Evolutionary conservation across 2,113 vertebrate genomes (phyloP).

Genomic region (Forbesichthys papilliferus): DNA sequence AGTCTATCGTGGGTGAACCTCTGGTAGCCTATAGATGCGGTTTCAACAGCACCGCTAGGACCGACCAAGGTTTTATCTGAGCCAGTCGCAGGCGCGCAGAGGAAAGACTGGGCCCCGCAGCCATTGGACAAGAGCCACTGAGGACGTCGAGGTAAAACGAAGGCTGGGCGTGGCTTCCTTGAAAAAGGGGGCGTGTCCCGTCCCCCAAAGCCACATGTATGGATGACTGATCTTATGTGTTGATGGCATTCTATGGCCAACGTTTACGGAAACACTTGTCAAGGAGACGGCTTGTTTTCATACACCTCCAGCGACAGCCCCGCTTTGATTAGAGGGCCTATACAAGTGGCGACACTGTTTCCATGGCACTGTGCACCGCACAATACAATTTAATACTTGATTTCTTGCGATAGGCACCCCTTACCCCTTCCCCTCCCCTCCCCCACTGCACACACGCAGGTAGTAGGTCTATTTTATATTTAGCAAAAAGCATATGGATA

Average conservation of each 20-base stretch:
- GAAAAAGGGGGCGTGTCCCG: constrained; percentile 8
- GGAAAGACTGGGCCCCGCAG: constrained; percentile 33
- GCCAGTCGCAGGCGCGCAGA: constrained; percentile 56
- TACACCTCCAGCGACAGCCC: constrained; percentile 53
- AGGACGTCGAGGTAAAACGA: constrained; percentile 14
- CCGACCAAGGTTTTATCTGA: constrained; percentile 67
- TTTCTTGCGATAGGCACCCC: constrained; percentile 24
- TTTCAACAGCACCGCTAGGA: constrained; percentile 24
- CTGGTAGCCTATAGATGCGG: background rate
- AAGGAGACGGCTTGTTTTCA: constrained; percentile 68
- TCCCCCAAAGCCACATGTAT: constrained; percentile 13
- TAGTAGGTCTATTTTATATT: too few relatives aligned
- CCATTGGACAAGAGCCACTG: constrained; percentile 67
- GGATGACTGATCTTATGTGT: constrained; percentile 54
- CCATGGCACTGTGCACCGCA: constrained; percentile 39
- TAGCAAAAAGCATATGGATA: background rate
- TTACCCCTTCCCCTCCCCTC: background rate
- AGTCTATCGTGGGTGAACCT: constrained; percentile 14
- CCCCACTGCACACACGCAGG: too few relatives aligned
- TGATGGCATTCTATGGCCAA: constrained; percentile 51
- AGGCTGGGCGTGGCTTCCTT: constrained; percentile 46
- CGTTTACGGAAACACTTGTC: constrained; percentile 73
- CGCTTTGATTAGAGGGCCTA: constrained; percentile 53
- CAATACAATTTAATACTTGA: constrained; percentile 58
- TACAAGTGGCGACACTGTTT: constrained; percentile 46